Base-by-base conservation (phyloP, 2,113 vertebrate genomes). In the Corythaeola cristata region DNA sequence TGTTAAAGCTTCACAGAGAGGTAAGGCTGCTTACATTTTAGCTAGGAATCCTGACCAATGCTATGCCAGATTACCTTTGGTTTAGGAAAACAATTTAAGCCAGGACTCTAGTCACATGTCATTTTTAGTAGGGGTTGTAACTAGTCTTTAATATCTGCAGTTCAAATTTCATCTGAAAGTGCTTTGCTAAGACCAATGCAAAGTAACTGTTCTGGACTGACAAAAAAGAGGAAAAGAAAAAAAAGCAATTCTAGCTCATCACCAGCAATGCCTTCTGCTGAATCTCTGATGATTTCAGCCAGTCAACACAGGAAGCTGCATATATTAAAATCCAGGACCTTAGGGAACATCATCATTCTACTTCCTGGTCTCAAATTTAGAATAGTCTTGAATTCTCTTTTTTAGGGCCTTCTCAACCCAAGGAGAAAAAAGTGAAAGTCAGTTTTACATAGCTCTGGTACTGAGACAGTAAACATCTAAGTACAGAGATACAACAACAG, bases 241-340 rank as follows among this genome's bases (percentile, higher is more conserved):
- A 9, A 20, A 68, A 39, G 37, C 26, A 41, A n/a, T 22, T 72
- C 17, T 27, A 82, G 52, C 12, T 66, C 22, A 85, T 68, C 55
- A 83, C 8, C 16, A 91, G 89, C 62, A 79, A 26, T 4, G 10
- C 30, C 27, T 89, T 62, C 78, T 83, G 13, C 67, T 56, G 13
- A 37, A 69, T 23, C 41, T 60, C 67, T 49, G 15, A 27, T 14
- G 5, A 63, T 18, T 85, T 52, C 84, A 81, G 55, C 11, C 66
- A 39, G 17, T 3, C 5, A 6, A n/a, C 15, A 9, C 79, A 82
- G 59, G 60, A 67, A 67, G 28, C 18, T 47, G 33, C 0, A 0
- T 6, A 13, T 35, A 66, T 82, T 39, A 55, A 78, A 87, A 74
- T 28, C 55, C 8, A 9, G 15, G 15, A 56, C 15, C 16, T 45